Conservation (phyloP, 2,888 invertebrate species). For the Tortrix viridana region DNA sequence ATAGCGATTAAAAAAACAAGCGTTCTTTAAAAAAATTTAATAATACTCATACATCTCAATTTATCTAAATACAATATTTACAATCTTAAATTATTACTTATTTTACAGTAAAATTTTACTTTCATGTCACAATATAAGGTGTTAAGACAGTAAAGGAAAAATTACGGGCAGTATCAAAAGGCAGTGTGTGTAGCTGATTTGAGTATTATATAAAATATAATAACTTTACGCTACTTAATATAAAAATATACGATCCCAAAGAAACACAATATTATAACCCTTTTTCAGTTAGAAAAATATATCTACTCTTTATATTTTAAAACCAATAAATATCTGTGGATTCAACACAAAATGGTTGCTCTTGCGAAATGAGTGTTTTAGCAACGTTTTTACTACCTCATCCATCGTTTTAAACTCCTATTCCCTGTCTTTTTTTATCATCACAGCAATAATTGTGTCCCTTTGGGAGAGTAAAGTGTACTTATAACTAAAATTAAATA, state of each 20-base stretch:
- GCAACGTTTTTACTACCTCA: background rate
- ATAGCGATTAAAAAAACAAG: slow-evolving; percentile 24
- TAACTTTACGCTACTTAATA: slow-evolving; percentile 54
- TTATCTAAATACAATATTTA: slow-evolving; percentile 83
- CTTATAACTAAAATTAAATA: slow-evolving; percentile 61
- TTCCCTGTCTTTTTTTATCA: background rate
- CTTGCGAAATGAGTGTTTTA: background rate
- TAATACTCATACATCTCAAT: slow-evolving; percentile 77
- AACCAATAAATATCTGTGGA: background rate
- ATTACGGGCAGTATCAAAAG: slow-evolving; percentile 54
- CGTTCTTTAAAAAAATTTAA: slow-evolving; percentile 67
- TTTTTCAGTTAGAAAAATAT: background rate
- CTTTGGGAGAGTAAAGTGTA: slow-evolving; percentile 65
- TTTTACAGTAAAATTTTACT: slow-evolving; percentile 36
- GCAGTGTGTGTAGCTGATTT: slow-evolving; percentile 67
- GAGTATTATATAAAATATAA: slow-evolving; percentile 59
- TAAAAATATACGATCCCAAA: slow-evolving; percentile 64
- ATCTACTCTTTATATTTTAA: background rate
- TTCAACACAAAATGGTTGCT: background rate
- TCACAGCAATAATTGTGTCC: slow-evolving; percentile 55
- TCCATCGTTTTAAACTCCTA: background rate
- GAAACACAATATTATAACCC: slow-evolving; percentile 57
- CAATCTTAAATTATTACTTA: slow-evolving; percentile 66
- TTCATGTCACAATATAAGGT: slow-evolving; percentile 55
- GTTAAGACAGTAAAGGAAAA: slow-evolving; percentile 33